Percentiles rank a stretch among this genome's conserved stretches.
Conservation (phyloP, 2,797 vertebrate species). For the Poecile montanus region DNA sequence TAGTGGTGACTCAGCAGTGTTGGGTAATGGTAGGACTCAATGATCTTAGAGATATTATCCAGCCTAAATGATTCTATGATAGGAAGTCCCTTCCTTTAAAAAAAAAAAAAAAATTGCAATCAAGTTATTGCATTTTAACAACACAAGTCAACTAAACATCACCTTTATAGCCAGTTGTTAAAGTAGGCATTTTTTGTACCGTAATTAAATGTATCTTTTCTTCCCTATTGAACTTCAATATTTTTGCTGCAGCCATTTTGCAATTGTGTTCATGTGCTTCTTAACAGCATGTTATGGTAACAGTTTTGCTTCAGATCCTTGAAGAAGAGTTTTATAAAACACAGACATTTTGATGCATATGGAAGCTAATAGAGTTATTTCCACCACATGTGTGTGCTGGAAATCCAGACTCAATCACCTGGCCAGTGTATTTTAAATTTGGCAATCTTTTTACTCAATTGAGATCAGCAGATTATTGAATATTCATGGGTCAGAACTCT, state of each 20-base stretch:
- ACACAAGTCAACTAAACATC: not conserved
- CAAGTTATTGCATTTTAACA: not conserved
- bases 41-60: not conserved
- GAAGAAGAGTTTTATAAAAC: not conserved
- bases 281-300: not conserved
- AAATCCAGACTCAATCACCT: slow-evolving; percentile 55
- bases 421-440: slow-evolving; percentile 45
- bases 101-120: not conserved
- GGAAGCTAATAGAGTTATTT: slow-evolving; percentile 54
- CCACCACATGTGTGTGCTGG: not conserved
- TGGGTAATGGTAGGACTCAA: rapidly evolving
- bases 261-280: not conserved
- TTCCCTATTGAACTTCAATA: not conserved
- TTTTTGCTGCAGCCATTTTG: not conserved
- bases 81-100: not conserved
- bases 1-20: rapidly evolving
- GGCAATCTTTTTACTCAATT: slow-evolving; percentile 57
- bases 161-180: not conserved
- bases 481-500: slow-evolving; percentile 52
- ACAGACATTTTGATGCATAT: not conserved
- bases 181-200: not conserved
- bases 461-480: slow-evolving; percentile 60
- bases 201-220: not conserved
- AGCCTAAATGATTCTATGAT: not conserved
- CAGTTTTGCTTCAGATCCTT: not conserved